Conservation (phyloP, 2,113 vertebrate species). For the Saguinus imperator region DNA sequence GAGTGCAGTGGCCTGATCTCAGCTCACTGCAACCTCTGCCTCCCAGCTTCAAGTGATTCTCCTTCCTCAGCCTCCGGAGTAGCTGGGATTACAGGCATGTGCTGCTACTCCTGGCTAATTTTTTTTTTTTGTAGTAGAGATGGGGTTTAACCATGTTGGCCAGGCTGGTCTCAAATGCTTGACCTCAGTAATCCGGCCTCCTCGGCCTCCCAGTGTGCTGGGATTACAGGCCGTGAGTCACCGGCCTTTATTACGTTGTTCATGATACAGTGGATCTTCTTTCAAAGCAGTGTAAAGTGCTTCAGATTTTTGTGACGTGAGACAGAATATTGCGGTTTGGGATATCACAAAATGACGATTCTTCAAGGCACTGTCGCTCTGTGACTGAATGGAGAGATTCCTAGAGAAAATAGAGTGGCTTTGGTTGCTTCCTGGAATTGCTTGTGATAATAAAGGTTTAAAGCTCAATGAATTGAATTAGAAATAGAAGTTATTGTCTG, state of each 20-base stretch:
- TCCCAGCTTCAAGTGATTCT: not conserved
- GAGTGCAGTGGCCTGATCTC: not conserved
- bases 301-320: fast-evolving
- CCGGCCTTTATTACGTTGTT: fast-evolving
- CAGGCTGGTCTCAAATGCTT: not conserved
- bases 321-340: fast-evolving
- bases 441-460: not conserved
- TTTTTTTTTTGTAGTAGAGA: not conserved
- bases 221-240: not conserved
- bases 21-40: not conserved
- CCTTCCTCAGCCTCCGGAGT: not conserved
- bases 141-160: not conserved
- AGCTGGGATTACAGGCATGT: not conserved
- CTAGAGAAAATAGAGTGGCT: fast-evolving
- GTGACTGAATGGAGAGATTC: fast-evolving
- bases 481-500: fast-evolving
- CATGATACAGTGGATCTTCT: fast-evolving
- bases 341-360: fast-evolving
- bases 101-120: not conserved
- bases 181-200: not conserved
- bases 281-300: fast-evolving
- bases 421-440: not conserved
- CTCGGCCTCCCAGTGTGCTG: not conserved
- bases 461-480: not conserved
- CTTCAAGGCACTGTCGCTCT: fast-evolving